A percentile compares a stretch with the other conserved stretches of the same genome.
Conservation (phyloP, 2,797 vertebrate species). For the Pseudochaenichthys georgianus region DNA sequence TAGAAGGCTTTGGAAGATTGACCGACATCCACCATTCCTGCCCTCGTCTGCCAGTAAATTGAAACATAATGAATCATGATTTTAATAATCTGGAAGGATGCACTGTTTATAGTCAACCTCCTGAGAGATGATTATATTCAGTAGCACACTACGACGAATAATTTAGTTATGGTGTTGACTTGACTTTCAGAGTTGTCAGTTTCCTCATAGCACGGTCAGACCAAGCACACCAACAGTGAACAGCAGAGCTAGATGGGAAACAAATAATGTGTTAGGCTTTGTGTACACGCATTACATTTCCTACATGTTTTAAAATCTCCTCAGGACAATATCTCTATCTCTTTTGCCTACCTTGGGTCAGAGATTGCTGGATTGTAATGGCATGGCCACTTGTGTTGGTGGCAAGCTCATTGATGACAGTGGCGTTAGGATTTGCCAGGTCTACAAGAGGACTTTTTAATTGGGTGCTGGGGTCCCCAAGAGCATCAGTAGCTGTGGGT, state of each 20-base stretch:
- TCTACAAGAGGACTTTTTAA: fast-evolving
- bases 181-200: background rate
- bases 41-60: constrained; percentile 1
- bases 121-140: constrained; percentile 1
- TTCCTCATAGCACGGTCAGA: constrained; percentile 46
- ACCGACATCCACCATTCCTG: background rate
- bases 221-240: constrained; percentile 30
- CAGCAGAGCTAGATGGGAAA: constrained; percentile 52
- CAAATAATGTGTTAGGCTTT: background rate
- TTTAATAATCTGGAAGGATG: background rate
- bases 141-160: background rate
- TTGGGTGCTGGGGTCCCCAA: fast-evolving
- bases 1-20: background rate
- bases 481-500: background rate
- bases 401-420: fast-evolving
- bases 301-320: background rate
- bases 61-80: background rate
- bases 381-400: background rate
- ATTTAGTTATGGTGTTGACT: background rate
- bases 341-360: constrained; percentile 42
- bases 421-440: background rate
- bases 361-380: constrained; percentile 31
- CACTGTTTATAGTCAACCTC: background rate
- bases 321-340: fast-evolving
- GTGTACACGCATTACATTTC: background rate